Base-by-base conservation (phyloP, 2,113 vertebrate genomes). In the Catagonus wagneri region DNA sequence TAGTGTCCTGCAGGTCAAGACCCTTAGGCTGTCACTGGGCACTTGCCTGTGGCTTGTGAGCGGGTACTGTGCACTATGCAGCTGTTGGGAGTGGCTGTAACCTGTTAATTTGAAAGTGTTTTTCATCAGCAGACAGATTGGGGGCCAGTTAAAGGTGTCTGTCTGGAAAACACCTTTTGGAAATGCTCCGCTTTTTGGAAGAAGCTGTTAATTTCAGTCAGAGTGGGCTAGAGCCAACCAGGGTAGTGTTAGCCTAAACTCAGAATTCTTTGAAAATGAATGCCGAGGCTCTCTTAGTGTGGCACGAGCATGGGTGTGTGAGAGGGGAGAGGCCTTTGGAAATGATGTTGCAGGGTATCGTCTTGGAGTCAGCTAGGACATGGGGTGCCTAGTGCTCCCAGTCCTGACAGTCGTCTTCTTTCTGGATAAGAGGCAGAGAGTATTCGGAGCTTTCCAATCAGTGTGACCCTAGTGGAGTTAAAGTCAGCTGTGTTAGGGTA, bases 1-100 rank as follows among this genome's bases (percentile, higher is more conserved):
- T 93, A 81, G 94, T 93, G 86, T 80, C 61, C 95, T 74, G 14
- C 16, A 66, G 95, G 96, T 96, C 29, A 1, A 7, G 85, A 60
- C 96, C 36, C 23, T 36, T 90, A 12, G 44, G 44, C 8, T 44
- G 44, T 44, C 7, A 44, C 81, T 22, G 50, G 88, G 63, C 74
- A 65, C 83, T 76, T 81, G 34, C 34, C 75, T 86, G 60, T n/a
- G 1, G 0, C 71, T 27, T 44, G 52, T 32, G 79, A 71, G 92
- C 81, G 11, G 58, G 23, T n/a, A 2, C 56, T 72, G 17, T 75
- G 58, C 36, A 2, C 56, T 72, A 14, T 75, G 58, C 36, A 61
- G 61, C 69, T 74, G 22, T 63, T 20, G 16, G 58, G 81, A 68
- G 60, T 16, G 27, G 54, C 39, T 32, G 23, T 66, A 63, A 19